Evolutionary conservation across 37 sponge, comb jelly and placozoan genomes (phyloP).

Genomic region (Cladorhizidae sp.): DNA sequence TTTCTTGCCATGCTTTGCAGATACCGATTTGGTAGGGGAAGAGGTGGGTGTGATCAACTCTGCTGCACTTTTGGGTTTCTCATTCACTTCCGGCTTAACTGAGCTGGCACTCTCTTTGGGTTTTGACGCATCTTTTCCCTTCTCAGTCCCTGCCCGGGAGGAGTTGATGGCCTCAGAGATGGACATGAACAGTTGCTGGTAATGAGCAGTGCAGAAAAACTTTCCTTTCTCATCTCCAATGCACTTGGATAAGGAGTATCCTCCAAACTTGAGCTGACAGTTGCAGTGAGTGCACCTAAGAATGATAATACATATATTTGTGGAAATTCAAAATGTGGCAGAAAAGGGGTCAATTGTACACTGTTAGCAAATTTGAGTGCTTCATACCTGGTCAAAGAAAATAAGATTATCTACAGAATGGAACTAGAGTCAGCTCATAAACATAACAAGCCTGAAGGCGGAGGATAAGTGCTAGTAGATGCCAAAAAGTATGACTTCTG

Average conservation of each 20-base stretch:
- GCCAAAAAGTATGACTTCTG: too few relatives aligned
- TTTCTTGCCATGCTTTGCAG: neutral
- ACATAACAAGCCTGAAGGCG: too few relatives aligned
- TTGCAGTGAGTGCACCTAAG: conserved; percentile 76
- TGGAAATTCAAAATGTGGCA: too few relatives aligned
- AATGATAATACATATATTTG: too few relatives aligned
- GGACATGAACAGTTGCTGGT: conserved; percentile 81
- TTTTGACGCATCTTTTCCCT: neutral
- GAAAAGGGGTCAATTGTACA: too few relatives aligned
- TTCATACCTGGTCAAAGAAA: too few relatives aligned
- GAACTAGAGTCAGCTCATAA: too few relatives aligned
- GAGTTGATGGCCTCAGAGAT: conserved; percentile 82
- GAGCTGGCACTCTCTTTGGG: neutral
- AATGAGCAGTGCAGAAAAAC: conserved; percentile 86
- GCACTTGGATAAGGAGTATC: conserved; percentile 68
- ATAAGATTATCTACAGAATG: too few relatives aligned
- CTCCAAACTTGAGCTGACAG: conserved; percentile 69
- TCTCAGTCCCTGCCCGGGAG: conserved; percentile 30
- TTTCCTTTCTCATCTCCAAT: conserved; percentile 67
- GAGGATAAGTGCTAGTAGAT: too few relatives aligned
- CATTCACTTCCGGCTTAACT: neutral
- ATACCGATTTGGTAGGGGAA: too few relatives aligned
- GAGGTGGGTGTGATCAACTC: neutral
- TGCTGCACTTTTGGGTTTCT: neutral
- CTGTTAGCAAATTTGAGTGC: too few relatives aligned